Conservation (phyloP, 2,888 invertebrate species). For the Labia minor region DNA sequence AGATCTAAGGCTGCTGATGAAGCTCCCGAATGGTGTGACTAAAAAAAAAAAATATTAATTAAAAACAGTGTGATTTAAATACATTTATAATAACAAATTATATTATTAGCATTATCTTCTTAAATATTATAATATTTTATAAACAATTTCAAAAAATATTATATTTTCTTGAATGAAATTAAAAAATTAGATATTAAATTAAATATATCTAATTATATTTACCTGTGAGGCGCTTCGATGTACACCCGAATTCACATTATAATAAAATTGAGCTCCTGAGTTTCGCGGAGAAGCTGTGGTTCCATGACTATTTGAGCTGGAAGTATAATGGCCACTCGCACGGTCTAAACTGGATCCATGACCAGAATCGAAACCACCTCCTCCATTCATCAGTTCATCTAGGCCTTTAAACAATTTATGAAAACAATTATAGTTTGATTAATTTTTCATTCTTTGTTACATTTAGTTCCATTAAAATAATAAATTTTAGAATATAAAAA, state of each 20-base stretch:
- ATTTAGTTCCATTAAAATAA: no score
- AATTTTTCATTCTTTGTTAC: background rate
- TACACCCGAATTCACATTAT: constrained; percentile 35
- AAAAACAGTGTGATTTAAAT: no score
- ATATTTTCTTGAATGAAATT: no score
- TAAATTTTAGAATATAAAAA: no score
- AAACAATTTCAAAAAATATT: no score
- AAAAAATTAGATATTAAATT: no score
- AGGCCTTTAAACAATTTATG: constrained; percentile 20
- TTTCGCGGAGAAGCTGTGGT: constrained; percentile 22
- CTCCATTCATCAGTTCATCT: constrained; percentile 19
- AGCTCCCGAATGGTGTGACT: constrained; percentile 33
- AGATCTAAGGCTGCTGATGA: constrained; percentile 48
- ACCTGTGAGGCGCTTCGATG: background rate
- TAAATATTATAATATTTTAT: no score
- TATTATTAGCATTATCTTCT: no score
- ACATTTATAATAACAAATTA: no score
- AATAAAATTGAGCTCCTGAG: constrained; percentile 40
- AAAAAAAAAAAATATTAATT: background rate
- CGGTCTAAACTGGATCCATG: constrained; percentile 42
- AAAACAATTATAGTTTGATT: background rate
- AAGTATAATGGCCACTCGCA: constrained; percentile 30
- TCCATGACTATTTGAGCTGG: constrained; percentile 33
- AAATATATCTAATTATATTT: background rate
- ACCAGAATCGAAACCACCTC: constrained; percentile 37